Conservation (phyloP, 2,113 vertebrate species). For the Mellivora capensis region DNA sequence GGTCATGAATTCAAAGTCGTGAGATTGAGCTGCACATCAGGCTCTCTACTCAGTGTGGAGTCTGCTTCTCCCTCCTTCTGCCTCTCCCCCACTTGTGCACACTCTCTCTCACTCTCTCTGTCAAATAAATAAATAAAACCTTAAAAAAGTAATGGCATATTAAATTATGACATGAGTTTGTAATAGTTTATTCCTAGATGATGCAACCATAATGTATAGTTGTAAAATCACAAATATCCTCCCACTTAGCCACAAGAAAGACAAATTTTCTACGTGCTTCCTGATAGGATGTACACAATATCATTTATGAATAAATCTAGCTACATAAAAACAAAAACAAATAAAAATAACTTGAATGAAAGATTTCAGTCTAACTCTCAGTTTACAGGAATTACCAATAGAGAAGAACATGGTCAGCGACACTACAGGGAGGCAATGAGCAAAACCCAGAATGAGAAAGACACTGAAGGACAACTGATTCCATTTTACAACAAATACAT, state of each 20-base stretch:
- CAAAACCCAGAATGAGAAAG: background rate
- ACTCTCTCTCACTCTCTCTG: background rate
- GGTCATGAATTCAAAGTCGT: background rate
- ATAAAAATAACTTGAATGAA: background rate
- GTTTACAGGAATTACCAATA: background rate
- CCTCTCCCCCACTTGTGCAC: background rate
- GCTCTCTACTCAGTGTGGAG: background rate
- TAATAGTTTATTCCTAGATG: background rate
- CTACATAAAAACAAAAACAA: background rate
- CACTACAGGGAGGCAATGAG: background rate
- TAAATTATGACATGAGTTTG: background rate
- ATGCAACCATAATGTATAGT: background rate
- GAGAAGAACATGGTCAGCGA: background rate
- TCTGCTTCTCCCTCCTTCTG: background rate
- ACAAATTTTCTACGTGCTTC: background rate
- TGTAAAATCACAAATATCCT: background rate
- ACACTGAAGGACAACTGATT: background rate
- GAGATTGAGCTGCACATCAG: background rate
- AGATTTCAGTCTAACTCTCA: background rate
- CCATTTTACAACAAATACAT: background rate
- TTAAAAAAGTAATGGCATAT: background rate
- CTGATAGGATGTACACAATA: background rate
- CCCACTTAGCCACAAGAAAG: background rate
- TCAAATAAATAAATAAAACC: background rate
- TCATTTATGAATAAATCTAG: background rate